These are phyloP conservation scores for Philopedon plagiatum DNA, from an alignment of 2,888 invertebrate genomes.

Conservation along the genomic window DNA sequence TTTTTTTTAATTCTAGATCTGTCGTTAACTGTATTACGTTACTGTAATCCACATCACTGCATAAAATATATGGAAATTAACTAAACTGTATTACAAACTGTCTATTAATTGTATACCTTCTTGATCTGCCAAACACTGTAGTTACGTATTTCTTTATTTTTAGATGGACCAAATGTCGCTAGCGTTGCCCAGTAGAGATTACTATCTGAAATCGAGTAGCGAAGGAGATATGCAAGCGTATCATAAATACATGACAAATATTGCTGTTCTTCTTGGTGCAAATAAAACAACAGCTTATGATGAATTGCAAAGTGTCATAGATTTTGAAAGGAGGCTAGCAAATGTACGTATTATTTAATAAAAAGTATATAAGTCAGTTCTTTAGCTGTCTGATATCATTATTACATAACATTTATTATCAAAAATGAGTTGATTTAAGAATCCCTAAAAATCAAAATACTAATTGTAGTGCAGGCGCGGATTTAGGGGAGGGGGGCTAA, in stretches of 20 bases:
- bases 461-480: too few species aligned
- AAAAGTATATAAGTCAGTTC: slow-evolving; percentile 9
- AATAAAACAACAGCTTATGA: slow-evolving; percentile 75
- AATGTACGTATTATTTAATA: slow-evolving; percentile 74
- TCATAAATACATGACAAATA: slow-evolving; percentile 85
- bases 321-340: slow-evolving; percentile 84
- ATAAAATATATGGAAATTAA: too few species aligned
- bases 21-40: neutral
- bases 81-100: slow-evolving; percentile 43
- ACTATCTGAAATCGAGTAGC: slow-evolving; percentile 84
- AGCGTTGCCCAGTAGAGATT: slow-evolving; percentile 87
- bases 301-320: slow-evolving; percentile 81
- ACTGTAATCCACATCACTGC: neutral
- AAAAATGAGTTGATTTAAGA: too few species aligned
- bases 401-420: too few species aligned
- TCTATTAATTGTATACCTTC: slow-evolving; percentile 22
- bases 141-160: slow-evolving; percentile 50
- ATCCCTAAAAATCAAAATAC: too few species aligned
- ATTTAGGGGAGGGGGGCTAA: too few species aligned
- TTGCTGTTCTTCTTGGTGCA: slow-evolving; percentile 84
- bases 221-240: slow-evolving; percentile 84
- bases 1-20: too few species aligned
- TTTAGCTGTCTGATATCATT: too few species aligned
- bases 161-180: slow-evolving; percentile 83
- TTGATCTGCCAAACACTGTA: neutral